Evolutionary conservation across 1,140 invertebrate species (phyloP).

Genomic region (Ctenoplectra terminalis): DNA sequence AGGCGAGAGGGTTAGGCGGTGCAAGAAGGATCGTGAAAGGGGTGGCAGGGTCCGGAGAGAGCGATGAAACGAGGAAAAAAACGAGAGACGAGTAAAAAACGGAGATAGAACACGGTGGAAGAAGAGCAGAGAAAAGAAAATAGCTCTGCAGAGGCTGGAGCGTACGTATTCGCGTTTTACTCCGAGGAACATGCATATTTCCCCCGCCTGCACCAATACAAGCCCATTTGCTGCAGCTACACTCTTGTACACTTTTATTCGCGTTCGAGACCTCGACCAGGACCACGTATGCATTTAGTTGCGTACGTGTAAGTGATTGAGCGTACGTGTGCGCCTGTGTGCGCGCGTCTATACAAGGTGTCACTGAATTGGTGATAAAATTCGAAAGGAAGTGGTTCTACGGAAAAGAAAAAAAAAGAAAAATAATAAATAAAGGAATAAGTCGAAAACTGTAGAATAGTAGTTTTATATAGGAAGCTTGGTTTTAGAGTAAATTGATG

Average conservation of each 20-base stretch:
- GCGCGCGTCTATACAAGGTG: background rate
- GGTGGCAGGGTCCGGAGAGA: slow-evolving; percentile 42
- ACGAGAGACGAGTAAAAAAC: slow-evolving; percentile 12
- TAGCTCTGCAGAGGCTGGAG: slow-evolving; percentile 39
- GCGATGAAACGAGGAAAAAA: slow-evolving; percentile 39
- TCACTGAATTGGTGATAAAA: background rate
- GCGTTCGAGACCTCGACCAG: background rate
- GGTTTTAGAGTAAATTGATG: too few relatives aligned
- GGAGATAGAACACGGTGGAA: slow-evolving; percentile 29
- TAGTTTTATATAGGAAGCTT: background rate
- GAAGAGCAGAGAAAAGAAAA: slow-evolving; percentile 54
- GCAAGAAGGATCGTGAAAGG: slow-evolving; percentile 1
- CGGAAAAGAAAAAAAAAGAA: too few relatives aligned
- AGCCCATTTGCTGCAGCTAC: background rate
- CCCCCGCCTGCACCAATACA: slow-evolving; percentile 6
- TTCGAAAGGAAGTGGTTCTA: background rate
- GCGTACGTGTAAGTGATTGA: background rate
- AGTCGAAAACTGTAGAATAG: background rate
- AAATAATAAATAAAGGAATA: background rate
- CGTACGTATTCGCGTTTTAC: slow-evolving; percentile 61
- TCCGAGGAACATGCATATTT: slow-evolving; percentile 51
- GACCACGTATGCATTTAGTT: background rate
- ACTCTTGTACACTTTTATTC: slow-evolving; percentile 39
- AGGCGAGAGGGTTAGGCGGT: background rate
- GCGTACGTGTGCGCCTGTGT: background rate